A percentile compares a stretch with the other conserved stretches of the same genome.
These are phyloP conservation scores for Chymomyza procnemis DNA, from an alignment of 2,888 invertebrate species.

Conservation along the genomic window DNA sequence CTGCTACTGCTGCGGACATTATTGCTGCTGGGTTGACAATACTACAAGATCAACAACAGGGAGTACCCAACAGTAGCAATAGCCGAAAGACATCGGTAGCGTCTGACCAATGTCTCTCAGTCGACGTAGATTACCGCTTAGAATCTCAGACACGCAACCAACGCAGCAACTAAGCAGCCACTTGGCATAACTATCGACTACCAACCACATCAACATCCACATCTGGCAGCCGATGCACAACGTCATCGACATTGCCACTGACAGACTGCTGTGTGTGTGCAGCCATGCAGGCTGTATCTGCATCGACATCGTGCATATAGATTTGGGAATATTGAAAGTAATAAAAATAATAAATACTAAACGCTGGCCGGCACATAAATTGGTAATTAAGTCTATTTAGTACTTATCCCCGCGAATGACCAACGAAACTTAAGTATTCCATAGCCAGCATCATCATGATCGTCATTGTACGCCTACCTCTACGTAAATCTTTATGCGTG, in stretches of 20 bases:
- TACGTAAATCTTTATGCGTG: not conserved
- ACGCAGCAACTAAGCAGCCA: not conserved
- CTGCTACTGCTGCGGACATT: too few species aligned
- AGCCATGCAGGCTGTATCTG: too few species aligned
- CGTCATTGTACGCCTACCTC: not conserved
- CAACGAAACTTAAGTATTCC: not conserved
- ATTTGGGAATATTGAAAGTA: not conserved
- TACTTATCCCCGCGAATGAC: not conserved
- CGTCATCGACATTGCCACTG: not conserved
- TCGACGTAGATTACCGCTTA: conserved; percentile 34
- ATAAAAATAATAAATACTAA: conserved; percentile 35
- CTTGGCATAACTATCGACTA: not conserved
- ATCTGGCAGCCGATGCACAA: not conserved
- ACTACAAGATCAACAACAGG: not conserved
- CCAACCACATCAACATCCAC: too few species aligned
- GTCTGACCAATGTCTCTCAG: not conserved
- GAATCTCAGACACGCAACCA: conserved; percentile 14
- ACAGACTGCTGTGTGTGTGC: not conserved
- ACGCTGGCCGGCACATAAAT: conserved; percentile 50
- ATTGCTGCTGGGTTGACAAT: conserved; percentile 46
- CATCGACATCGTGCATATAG: not conserved
- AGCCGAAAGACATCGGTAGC: not conserved
- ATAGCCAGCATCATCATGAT: not conserved
- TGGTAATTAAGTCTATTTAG: conserved; percentile 67
- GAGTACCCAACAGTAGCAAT: conserved; percentile 29